Evolutionary conservation across 2,888 invertebrate genomes (phyloP), one percentile per base, ranked within the genome.

Genomic region (Ctena decussata): DNA sequence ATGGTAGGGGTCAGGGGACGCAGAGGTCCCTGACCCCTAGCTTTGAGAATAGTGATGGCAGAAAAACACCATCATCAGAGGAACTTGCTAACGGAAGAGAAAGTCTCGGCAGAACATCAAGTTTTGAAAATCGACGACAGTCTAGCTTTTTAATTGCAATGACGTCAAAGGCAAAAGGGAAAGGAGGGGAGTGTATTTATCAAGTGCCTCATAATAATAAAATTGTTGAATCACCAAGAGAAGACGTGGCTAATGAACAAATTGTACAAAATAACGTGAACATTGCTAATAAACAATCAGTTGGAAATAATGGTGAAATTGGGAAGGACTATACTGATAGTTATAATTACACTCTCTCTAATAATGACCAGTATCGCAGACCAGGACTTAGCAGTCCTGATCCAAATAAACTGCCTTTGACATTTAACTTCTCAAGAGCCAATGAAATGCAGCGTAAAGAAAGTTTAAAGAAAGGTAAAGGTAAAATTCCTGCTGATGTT

Each of bases 141-240:
- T 91, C 93, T 6, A 95, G 95, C 82, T 95, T 94, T 84, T 89
- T 95, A 57, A 87, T 91, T 12, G 95, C 95, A n/a, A 91, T 95
- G 73, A 90, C 93, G 0, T 86, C 86, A 2, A 92, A 90, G 60
- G 86, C 84, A 44, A 90, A 91, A 74, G 69, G 82, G 15, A 86
- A 87, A 60, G 65, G 65, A 65, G 83, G 85, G 5, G 87, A 90
- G 73, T 71, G 70, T n/a, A 83, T 86, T 32, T 91, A 91, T 72
- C 87, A 87, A 53, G 90, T 91, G 60, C 91, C 91, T 39, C 87
- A 86, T 76, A 86, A 87, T 71, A 89, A 89, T 73, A 84, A 86
- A 71, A 65, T 85, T 0, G 49, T 84, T 69, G 80, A 84, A 77
- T 65, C 78, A 24, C 83, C 73, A 77, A 84, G 77, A 44, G 88